These are phyloP conservation scores for Drosophila mulleri DNA, from an alignment of 2,888 invertebrate genomes.

Conservation along the genomic window DNA sequence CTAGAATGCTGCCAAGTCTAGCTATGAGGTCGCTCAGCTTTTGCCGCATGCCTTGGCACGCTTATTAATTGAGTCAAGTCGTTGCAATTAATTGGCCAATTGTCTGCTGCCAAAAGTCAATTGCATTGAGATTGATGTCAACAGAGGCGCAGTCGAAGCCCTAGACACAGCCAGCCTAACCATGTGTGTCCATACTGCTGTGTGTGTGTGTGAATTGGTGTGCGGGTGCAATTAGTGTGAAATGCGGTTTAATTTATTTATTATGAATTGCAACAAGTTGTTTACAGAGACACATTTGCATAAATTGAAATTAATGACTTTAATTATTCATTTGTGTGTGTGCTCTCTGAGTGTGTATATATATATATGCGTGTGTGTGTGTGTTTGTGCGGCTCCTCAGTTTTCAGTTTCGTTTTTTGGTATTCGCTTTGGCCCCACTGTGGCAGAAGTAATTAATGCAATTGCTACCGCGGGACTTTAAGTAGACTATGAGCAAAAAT, in stretches of 20 bases:
- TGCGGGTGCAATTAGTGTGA: constrained; percentile 80
- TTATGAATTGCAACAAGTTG: constrained; percentile 81
- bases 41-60: constrained; percentile 32
- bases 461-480: constrained; percentile 67
- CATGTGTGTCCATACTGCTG: not conserved
- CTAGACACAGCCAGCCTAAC: not conserved
- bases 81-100: constrained; percentile 79
- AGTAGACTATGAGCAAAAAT: constrained; percentile 61
- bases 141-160: constrained; percentile 20
- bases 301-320: constrained; percentile 81
- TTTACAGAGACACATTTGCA: constrained; percentile 82
- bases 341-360: constrained; percentile 21
- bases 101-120: constrained; percentile 82
- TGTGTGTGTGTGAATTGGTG: constrained; percentile 38
- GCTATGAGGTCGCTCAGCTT: not conserved
- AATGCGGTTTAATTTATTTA: constrained; percentile 81
- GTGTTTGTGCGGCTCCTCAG: constrained; percentile 6
- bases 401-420: constrained; percentile 17
- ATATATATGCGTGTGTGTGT: constrained; percentile 45
- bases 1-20: constrained; percentile 87
- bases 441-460: constrained; percentile 70
- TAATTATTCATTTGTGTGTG: constrained; percentile 73
- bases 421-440: constrained; percentile 36
- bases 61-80: constrained; percentile 79
- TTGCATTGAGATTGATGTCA: constrained; percentile 80